Base-by-base conservation (phyloP, 2,888 invertebrate species). In the Leptinotarsa rubiginosa region DNA sequence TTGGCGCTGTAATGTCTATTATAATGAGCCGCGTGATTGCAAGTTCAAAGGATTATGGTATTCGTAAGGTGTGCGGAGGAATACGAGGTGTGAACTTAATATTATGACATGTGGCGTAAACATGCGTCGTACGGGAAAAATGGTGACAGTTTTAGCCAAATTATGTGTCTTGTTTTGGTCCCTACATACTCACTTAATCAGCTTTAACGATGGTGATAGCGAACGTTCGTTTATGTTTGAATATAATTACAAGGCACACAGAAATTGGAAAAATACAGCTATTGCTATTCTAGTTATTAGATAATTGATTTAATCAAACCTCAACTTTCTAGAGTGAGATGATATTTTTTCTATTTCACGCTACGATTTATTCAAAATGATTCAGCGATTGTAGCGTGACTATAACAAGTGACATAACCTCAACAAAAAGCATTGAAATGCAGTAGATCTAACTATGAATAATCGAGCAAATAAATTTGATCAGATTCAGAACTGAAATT, bases 251-350 rank as follows among this genome's bases (percentile, higher is more conserved):
- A 2, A 41, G 10, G 10, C 10, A 41, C 10, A 41, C 41, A 41
- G 7, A 41, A 41, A 41, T 20, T n/a, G 22, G 7, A 20, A 18
- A 20, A 56, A 56, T 18, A 68, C 18, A 47, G 50, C n/a, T 10
- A 22, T 18, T 22, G 47, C n/a, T 62, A 49, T 70, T 65, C 54
- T 71, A 31, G 47, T 65, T 65, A 65, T 47, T 67, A 65, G 62
- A 70, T 59, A 20, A 74, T 41, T 70, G 65, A 25, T 65, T 66
- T 49, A 64, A 64, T 5, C 70, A 70, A 67, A 71, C 50, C 62
- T 62, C 52, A 76, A 76, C 76, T 72, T 66, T 68, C 68, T 72
- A 72, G 69, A 72, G 70, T 68, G 68, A 76, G 72, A 67, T 76
- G 76, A 69, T 71, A 76, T 74, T 31, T 62, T 31, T 74, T 72